Evolutionary conservation across 2,888 invertebrate genomes (phyloP).

Genomic region (Spilarctia lutea): DNA sequence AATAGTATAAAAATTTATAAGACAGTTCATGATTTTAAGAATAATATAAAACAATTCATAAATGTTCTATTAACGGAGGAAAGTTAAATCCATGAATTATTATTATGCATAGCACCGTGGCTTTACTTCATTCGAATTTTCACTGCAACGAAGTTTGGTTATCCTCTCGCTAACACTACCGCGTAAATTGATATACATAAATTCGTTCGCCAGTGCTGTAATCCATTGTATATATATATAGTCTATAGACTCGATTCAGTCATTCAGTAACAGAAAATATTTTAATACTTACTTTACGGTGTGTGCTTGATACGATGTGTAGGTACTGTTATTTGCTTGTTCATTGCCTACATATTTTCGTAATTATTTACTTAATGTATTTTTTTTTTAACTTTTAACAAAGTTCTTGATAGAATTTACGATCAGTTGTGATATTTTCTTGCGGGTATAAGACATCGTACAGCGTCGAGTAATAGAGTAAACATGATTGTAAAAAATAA

Average conservation of each 20-base stretch:
- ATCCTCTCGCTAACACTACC: slow-evolving; percentile 23
- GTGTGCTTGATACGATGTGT: neutral
- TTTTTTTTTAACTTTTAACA: neutral
- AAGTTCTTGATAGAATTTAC: neutral
- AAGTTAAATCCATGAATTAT: slow-evolving; percentile 34
- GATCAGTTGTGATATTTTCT: neutral
- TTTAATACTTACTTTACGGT: neutral
- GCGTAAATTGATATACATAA: slow-evolving; percentile 35
- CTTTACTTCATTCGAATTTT: slow-evolving; percentile 50
- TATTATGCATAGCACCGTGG: slow-evolving; percentile 40
- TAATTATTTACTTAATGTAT: too few relatives aligned
- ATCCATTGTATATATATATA: slow-evolving; percentile 26
- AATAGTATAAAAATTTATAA: neutral
- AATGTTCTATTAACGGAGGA: neutral
- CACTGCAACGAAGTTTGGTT: slow-evolving; percentile 51
- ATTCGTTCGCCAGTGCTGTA: slow-evolving; percentile 35
- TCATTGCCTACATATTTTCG: neutral
- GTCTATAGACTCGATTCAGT: neutral
- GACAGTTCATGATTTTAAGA: neutral
- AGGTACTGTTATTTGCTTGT: neutral
- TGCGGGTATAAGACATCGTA: neutral
- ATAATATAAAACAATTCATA: neutral
- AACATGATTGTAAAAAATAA: too few relatives aligned
- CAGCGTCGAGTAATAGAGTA: too few relatives aligned
- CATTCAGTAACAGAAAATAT: neutral